Percentiles rank a stretch among this genome's conserved stretches.
phyloP scores from a whole-genome alignment of 2,888 invertebrate genomes.

The Drepanosiphum platanoidis region DNA sequence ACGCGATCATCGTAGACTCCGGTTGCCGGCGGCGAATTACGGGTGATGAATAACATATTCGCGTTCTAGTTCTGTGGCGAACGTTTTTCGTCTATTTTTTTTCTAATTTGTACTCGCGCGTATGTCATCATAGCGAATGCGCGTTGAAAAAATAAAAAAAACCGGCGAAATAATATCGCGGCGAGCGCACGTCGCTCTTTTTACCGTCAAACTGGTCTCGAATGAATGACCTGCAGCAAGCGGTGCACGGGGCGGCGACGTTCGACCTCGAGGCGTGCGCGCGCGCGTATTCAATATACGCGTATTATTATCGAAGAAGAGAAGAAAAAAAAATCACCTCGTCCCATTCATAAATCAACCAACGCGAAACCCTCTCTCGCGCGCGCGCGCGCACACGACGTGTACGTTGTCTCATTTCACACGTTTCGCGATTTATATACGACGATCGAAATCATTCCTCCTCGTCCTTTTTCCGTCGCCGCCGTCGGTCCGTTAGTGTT shows the following conservation, averaged over 20 bases:
- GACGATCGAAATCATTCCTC: not conserved
- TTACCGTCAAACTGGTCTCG: conserved; percentile 38
- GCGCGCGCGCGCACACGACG: no score
- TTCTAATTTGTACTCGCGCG: not conserved
- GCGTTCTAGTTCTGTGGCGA: no score
- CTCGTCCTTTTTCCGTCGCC: not conserved
- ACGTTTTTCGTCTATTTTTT: not conserved
- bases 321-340: conserved; percentile 19
- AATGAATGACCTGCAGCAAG: conserved; percentile 35
- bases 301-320: not conserved
- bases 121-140: not conserved
- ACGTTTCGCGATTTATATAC: not conserved
- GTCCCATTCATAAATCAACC: conserved; percentile 39
- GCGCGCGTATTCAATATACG: no score
- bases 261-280: not conserved
- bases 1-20: no score
- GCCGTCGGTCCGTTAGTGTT: not conserved
- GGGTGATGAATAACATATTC: no score
- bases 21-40: not conserved
- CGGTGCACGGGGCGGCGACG: not conserved
- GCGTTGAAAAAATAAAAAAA: conserved; percentile 20
- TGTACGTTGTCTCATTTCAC: no score
- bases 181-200: conserved; percentile 22
- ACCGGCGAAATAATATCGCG: conserved; percentile 21
- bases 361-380: conserved; percentile 17